Evolutionary conservation across 2,797 vertebrate species (phyloP).

Genomic region (Buphagus erythrorhynchus): DNA sequence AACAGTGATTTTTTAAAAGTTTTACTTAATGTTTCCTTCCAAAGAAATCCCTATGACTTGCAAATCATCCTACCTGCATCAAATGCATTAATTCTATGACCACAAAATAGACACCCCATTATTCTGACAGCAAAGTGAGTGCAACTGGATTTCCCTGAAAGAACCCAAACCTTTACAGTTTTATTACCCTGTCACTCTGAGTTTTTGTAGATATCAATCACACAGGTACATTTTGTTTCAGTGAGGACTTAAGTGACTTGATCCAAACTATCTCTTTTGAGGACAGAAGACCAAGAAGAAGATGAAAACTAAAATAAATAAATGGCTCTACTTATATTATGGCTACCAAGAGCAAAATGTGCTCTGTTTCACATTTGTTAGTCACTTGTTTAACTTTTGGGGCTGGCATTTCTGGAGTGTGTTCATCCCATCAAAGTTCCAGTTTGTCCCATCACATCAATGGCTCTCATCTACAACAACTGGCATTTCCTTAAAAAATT

Average conservation of each 20-base stretch:
- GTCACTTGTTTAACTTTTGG: background rate
- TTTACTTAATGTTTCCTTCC: background rate
- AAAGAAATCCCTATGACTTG: background rate
- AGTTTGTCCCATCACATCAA: background rate
- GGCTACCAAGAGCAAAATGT: background rate
- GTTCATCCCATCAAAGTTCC: background rate
- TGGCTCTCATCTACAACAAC: background rate
- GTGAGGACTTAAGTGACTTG: constrained; percentile 26
- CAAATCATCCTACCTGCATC: constrained; percentile 60
- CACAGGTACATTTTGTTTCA: constrained; percentile 56
- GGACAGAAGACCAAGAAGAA: background rate
- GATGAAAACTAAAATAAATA: background rate
- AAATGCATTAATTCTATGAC: constrained; percentile 38
- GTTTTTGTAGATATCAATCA: constrained; percentile 75
- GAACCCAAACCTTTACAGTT: constrained; percentile 35
- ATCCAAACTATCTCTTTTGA: constrained; percentile 16
- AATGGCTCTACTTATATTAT: background rate
- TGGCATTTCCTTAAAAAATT: background rate
- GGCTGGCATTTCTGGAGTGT: background rate
- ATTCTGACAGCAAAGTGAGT: constrained; percentile 44
- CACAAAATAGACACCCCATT: constrained; percentile 44
- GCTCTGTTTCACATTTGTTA: background rate
- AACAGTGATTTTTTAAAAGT: background rate
- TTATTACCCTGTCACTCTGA: constrained; percentile 69
- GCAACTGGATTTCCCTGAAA: constrained; percentile 71